phyloP scores from a whole-genome alignment of 2,888 invertebrate genomes.

The Diplolepis rosae region DNA sequence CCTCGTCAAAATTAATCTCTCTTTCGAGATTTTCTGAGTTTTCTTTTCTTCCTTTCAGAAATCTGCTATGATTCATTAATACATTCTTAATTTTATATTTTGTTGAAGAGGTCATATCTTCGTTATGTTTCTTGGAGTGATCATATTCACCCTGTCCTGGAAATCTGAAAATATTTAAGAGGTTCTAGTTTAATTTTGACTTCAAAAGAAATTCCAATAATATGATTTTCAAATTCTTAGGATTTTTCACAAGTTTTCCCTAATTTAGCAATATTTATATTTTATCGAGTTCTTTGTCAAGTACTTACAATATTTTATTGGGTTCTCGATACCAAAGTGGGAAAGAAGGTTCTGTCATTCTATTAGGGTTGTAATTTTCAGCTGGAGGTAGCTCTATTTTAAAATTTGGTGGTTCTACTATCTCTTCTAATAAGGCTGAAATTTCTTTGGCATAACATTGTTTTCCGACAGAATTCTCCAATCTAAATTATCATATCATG shows the following conservation, averaged over 20 bases:
- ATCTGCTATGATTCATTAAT: background rate
- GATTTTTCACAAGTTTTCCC: too few relatives aligned
- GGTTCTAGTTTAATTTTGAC: too few relatives aligned
- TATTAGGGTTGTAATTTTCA: conserved; percentile 56
- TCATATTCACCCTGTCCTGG: background rate
- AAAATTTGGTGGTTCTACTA: conserved; percentile 61
- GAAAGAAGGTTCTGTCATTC: conserved; percentile 47
- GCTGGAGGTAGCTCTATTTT: conserved; percentile 51
- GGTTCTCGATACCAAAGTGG: conserved; percentile 64
- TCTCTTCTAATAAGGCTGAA: conserved; percentile 58
- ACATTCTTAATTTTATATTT: background rate
- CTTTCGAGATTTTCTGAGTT: background rate
- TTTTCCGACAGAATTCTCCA: conserved; percentile 57
- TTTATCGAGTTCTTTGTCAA: background rate
- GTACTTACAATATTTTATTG: conserved; percentile 56
- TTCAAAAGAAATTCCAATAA: too few relatives aligned
- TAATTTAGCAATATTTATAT: too few relatives aligned
- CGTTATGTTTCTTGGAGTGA: background rate
- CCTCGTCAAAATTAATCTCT: background rate
- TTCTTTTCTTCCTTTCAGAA: background rate
- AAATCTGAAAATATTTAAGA: background rate
- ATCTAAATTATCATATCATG: conserved; percentile 41
- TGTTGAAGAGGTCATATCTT: background rate
- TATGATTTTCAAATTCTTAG: too few relatives aligned
- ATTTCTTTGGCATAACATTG: conserved; percentile 59